phyloP scores from a whole-genome alignment of 1,140 invertebrate species.

The Ridgeia piscesae region DNA sequence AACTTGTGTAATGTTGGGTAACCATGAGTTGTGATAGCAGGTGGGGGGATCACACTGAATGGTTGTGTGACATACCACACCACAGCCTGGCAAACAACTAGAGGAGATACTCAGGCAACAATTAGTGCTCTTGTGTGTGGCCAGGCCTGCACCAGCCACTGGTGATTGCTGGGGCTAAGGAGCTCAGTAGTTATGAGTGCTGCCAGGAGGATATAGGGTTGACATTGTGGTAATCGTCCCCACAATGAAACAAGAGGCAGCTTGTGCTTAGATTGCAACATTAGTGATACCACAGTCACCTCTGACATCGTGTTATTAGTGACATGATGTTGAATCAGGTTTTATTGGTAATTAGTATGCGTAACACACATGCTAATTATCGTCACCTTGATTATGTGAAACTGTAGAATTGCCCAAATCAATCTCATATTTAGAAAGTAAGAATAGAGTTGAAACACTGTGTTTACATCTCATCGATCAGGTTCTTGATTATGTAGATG shows the following conservation, averaged over 20 bases:
- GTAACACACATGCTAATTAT: too few species aligned
- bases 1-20: background rate
- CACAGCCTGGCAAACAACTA: background rate
- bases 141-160: background rate
- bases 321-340: too few species aligned
- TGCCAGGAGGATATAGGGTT: background rate
- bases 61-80: background rate
- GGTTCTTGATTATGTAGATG: too few species aligned
- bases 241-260: background rate
- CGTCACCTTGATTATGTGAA: background rate
- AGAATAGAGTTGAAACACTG: too few species aligned
- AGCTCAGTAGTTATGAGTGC: background rate
- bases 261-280: background rate
- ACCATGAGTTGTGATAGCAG: background rate
- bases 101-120: background rate
- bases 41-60: background rate
- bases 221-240: background rate
- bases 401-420: background rate
- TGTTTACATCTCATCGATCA: too few species aligned
- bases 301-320: background rate
- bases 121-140: background rate
- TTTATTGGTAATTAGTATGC: too few species aligned
- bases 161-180: background rate
- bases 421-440: background rate
- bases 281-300: background rate